Evolutionary conservation across 2,797 vertebrate species (phyloP).

Genomic region (Microcaecilia unicolor): DNA sequence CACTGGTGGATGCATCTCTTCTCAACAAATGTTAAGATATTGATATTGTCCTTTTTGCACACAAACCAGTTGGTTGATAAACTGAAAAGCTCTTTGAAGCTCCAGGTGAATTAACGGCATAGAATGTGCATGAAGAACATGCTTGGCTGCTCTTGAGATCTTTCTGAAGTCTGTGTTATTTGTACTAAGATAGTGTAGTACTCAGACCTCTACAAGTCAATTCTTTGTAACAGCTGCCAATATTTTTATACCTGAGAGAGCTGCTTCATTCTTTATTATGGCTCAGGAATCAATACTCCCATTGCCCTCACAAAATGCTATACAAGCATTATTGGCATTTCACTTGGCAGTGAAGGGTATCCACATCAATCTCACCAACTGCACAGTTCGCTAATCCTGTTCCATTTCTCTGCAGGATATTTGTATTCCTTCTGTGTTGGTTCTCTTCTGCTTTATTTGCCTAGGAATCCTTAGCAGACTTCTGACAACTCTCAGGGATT

Average conservation of each 20-base stretch:
- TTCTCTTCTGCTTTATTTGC: conserved; percentile 30
- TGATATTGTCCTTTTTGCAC: conserved; percentile 38
- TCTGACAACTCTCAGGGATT: conserved; percentile 13
- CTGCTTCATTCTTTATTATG: conserved; percentile 76
- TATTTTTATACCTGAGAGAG: conserved; percentile 76
- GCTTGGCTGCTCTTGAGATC: conserved; percentile 55
- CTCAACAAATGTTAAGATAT: conserved; percentile 44
- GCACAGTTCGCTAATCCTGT: conserved; percentile 52
- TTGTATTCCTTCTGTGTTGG: conserved; percentile 38
- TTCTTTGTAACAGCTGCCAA: conserved; percentile 73
- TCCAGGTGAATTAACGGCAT: conserved; percentile 54
- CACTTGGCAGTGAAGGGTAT: conserved; percentile 80
- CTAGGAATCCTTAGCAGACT: conserved; percentile 31
- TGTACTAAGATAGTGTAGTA: conserved; percentile 64
- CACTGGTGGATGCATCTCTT: no score
- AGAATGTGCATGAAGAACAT: conserved; percentile 39
- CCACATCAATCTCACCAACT: conserved; percentile 77
- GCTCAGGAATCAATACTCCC: conserved; percentile 81
- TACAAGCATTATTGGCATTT: conserved; percentile 92
- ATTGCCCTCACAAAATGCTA: conserved; percentile 89
- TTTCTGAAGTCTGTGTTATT: conserved; percentile 62
- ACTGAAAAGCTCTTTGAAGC: conserved; percentile 41
- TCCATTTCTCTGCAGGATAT: conserved; percentile 36
- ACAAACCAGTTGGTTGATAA: conserved; percentile 44
- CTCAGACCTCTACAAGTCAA: conserved; percentile 57